A percentile compares a stretch with the other conserved stretches of the same genome.
Conservation (phyloP, 2,113 vertebrate genomes). For the Oncorhynchus masou region DNA sequence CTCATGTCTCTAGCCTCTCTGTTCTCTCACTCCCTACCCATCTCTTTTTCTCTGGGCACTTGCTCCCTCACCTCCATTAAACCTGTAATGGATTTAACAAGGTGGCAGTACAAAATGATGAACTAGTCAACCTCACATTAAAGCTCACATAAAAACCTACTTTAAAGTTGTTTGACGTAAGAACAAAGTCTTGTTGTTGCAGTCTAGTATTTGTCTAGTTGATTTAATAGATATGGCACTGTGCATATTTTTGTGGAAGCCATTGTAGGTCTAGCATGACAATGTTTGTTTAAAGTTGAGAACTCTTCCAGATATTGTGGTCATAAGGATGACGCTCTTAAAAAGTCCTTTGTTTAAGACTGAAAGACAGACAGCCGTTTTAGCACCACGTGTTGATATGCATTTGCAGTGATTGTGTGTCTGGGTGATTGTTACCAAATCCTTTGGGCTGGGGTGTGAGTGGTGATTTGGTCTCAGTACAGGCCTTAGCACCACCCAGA, state of each 20-base stretch:
- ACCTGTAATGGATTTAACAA: background rate
- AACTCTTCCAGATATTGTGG: background rate
- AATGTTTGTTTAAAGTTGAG: conserved; percentile 9
- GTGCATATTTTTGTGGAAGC: background rate
- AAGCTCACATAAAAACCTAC: background rate
- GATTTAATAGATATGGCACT: background rate
- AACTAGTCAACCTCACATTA: background rate
- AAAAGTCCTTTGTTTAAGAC: background rate
- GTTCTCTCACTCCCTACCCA: too few species aligned
- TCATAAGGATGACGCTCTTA: background rate
- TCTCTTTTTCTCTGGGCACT: background rate
- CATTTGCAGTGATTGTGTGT: too few species aligned
- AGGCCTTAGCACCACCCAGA: background rate
- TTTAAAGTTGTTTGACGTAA: background rate
- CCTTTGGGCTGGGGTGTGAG: background rate
- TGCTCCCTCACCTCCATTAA: background rate
- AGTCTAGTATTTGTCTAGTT: background rate
- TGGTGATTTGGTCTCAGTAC: background rate
- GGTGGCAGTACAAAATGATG: background rate
- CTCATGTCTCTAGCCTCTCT: too few species aligned
- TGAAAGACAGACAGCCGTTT: background rate
- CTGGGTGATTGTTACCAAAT: conserved; percentile 9
- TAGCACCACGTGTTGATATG: background rate
- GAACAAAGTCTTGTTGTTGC: background rate
- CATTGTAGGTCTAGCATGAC: background rate